Conservation (phyloP, 1,140 invertebrate species). For the Ctenoplectra terminalis region DNA sequence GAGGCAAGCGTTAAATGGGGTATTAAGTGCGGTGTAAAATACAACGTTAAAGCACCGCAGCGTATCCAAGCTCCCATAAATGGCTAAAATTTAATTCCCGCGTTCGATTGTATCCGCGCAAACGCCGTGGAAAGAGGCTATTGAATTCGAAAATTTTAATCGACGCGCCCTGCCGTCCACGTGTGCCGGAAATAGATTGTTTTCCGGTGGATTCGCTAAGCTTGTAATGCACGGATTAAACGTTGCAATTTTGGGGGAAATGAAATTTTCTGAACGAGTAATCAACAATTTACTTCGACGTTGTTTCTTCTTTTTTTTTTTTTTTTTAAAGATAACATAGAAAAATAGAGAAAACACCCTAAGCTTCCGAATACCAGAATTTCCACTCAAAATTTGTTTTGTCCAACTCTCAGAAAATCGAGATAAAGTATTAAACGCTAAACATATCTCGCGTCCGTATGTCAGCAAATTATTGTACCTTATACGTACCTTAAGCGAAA, state of each 20-base stretch:
- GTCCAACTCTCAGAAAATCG: too few relatives aligned
- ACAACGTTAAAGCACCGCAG: background rate
- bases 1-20: slow-evolving; percentile 29
- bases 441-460: too few relatives aligned
- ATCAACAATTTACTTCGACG: too few relatives aligned
- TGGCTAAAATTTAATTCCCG: slow-evolving; percentile 35
- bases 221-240: background rate
- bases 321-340: too few relatives aligned
- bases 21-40: slow-evolving; percentile 39
- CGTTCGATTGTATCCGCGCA: slow-evolving; percentile 16
- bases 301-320: too few relatives aligned
- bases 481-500: too few relatives aligned
- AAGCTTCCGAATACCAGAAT: too few relatives aligned
- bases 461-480: too few relatives aligned
- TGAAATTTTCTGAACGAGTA: background rate
- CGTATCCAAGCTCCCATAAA: background rate
- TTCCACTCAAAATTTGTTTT: too few relatives aligned
- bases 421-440: too few relatives aligned
- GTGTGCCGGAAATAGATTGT: background rate
- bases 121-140: background rate
- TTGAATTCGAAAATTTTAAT: slow-evolving; percentile 28
- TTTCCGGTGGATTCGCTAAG: background rate
- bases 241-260: background rate
- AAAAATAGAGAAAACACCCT: too few relatives aligned
- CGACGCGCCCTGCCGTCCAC: background rate